Evolutionary conservation across 2,797 vertebrate genomes (phyloP).

Genomic region (Paguma larvata): DNA sequence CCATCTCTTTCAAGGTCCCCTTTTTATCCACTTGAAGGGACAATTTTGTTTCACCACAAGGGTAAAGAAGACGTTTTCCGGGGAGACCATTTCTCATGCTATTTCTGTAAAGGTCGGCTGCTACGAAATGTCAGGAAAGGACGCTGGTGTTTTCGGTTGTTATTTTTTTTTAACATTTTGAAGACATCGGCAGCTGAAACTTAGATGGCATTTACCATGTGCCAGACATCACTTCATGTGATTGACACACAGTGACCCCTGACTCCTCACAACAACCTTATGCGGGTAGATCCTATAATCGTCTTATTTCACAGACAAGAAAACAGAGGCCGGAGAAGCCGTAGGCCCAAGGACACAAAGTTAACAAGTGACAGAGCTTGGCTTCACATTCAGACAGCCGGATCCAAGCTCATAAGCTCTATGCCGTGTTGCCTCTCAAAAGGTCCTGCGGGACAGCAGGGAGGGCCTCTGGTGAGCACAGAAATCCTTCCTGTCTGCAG

Average conservation of each 20-base stretch:
- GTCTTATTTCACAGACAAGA: not conserved
- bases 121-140: not conserved
- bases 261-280: not conserved
- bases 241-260: not conserved
- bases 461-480: not conserved
- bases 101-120: not conserved
- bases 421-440: not conserved
- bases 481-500: not conserved
- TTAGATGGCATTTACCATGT: not conserved
- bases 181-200: not conserved
- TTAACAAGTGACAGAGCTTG: not conserved
- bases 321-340: not conserved
- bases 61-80: not conserved
- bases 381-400: not conserved
- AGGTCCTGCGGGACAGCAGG: not conserved
- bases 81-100: not conserved
- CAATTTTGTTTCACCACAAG: not conserved
- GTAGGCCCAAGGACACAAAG: not conserved
- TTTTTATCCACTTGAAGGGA: not conserved
- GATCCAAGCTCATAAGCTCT: not conserved
- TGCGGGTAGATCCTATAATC: not conserved
- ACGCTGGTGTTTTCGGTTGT: not conserved
- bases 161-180: not conserved
- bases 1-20: not conserved
- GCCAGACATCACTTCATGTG: not conserved